Evolutionary conservation across 1,140 invertebrate genomes (phyloP).

Genomic region (Drosophila nebulosa): DNA sequence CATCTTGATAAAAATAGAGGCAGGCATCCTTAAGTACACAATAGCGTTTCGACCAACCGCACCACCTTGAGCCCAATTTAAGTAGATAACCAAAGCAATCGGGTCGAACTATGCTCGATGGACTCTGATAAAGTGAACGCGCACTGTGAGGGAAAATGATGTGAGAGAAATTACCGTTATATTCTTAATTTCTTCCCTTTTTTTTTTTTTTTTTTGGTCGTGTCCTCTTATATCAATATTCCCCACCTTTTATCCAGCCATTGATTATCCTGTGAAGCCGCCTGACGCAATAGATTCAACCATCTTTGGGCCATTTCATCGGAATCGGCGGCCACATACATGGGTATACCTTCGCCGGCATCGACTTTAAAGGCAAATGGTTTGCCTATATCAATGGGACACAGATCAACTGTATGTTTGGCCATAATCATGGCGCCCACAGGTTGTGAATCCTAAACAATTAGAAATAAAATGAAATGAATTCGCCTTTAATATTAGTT

Average conservation of each 20-base stretch:
- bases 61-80: constrained; percentile 90
- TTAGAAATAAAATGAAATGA: not conserved
- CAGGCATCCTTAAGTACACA: constrained; percentile 97
- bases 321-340: constrained; percentile 91
- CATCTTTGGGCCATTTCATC: constrained; percentile 89
- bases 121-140: constrained; percentile 86
- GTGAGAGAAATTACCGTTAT: constrained; percentile 20
- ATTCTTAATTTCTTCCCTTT: not conserved
- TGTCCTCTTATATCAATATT: constrained; percentile 31
- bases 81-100: constrained; percentile 95
- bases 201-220: not conserved
- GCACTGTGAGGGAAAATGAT: constrained; percentile 76
- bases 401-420: constrained; percentile 88
- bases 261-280: constrained; percentile 85
- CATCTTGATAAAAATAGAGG: constrained; percentile 95
- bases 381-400: constrained; percentile 76
- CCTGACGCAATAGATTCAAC: constrained; percentile 87
- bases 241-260: constrained; percentile 86
- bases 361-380: constrained; percentile 87
- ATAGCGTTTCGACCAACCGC: constrained; percentile 94
- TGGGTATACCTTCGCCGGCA: constrained; percentile 88
- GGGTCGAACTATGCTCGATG: constrained; percentile 87
- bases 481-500: not conserved
- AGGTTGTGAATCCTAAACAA: constrained; percentile 89
- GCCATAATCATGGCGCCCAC: constrained; percentile 93